Percentiles rank a stretch among this genome's conserved stretches.
These are phyloP conservation scores for Silurus meridionalis DNA, from an alignment of 2,113 vertebrate genomes.

Conservation along the genomic window DNA sequence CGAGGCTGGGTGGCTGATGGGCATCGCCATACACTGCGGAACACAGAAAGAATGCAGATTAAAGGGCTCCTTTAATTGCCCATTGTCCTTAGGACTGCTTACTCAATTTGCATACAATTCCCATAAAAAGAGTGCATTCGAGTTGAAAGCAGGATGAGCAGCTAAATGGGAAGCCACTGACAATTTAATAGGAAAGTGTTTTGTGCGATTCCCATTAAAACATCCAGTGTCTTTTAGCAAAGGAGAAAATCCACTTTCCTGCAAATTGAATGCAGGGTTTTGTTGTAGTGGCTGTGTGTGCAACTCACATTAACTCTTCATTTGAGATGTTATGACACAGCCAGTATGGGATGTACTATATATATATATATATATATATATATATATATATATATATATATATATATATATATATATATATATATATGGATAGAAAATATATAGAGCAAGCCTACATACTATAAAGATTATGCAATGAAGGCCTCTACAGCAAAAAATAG, in stretches of 20 bases:
- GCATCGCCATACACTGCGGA: constrained; percentile 30
- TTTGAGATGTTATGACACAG: background rate
- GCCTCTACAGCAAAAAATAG: background rate
- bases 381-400: background rate
- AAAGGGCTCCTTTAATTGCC: constrained; percentile 32
- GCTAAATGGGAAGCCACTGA: constrained; percentile 41
- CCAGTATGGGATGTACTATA: too few relatives aligned
- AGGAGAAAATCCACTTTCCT: constrained; percentile 48
- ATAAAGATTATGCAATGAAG: background rate
- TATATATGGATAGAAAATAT: background rate
- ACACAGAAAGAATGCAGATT: background rate
- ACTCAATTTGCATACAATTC: constrained; percentile 44
- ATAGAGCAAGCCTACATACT: background rate
- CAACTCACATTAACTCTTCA: constrained; percentile 8
- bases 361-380: too few relatives aligned
- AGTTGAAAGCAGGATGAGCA: constrained; percentile 43
- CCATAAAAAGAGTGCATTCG: constrained; percentile 19
- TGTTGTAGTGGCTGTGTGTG: constrained; percentile 17
- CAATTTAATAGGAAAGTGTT: constrained; percentile 53
- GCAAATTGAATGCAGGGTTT: constrained; percentile 39
- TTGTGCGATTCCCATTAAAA: constrained; percentile 57
- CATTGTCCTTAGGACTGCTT: constrained; percentile 31
- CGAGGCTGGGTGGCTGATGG: background rate
- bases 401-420: background rate
- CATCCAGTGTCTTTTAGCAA: constrained; percentile 45